Conservation (phyloP, 1,140 invertebrate species). For the Papilio glaucus region DNA sequence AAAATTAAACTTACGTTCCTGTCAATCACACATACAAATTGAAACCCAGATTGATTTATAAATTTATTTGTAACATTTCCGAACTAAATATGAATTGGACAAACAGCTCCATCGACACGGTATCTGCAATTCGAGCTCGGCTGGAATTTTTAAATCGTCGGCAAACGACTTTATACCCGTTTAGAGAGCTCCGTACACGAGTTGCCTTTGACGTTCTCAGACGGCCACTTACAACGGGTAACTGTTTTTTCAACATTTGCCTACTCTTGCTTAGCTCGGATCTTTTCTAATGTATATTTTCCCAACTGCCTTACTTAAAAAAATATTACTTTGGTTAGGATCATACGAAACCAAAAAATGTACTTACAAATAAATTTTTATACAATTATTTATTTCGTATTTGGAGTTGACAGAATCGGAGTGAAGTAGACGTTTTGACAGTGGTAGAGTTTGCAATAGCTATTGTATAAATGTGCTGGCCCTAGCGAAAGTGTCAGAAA, state of each 20-base stretch:
- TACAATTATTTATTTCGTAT: too few relatives aligned
- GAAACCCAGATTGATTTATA: not conserved
- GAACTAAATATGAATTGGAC: slow-evolving; percentile 4
- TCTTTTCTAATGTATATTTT: slow-evolving; percentile 33
- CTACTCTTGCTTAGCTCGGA: slow-evolving; percentile 38
- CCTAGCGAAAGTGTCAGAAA: too few relatives aligned
- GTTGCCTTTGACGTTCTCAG: slow-evolving; percentile 63
- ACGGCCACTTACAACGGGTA: slow-evolving; percentile 62
- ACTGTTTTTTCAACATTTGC: slow-evolving; percentile 57
- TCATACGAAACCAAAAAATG: too few relatives aligned
- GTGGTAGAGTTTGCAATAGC: too few relatives aligned
- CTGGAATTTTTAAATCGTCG: slow-evolving; percentile 56
- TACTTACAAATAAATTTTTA: too few relatives aligned
- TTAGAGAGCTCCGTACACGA: slow-evolving; percentile 49
- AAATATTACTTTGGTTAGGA: too few relatives aligned
- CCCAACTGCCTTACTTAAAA: slow-evolving; percentile 26
- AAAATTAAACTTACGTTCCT: too few relatives aligned
- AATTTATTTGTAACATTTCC: not conserved
- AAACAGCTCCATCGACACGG: slow-evolving; percentile 40
- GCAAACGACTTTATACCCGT: slow-evolving; percentile 47
- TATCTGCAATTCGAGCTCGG: slow-evolving; percentile 38
- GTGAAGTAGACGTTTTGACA: too few relatives aligned
- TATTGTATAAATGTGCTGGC: too few relatives aligned
- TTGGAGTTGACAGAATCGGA: too few relatives aligned
- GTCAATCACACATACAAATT: too few relatives aligned